These are phyloP conservation scores for Propsilocerus akamusi DNA, from an alignment of 1,140 invertebrate genomes.

Conservation along the genomic window DNA sequence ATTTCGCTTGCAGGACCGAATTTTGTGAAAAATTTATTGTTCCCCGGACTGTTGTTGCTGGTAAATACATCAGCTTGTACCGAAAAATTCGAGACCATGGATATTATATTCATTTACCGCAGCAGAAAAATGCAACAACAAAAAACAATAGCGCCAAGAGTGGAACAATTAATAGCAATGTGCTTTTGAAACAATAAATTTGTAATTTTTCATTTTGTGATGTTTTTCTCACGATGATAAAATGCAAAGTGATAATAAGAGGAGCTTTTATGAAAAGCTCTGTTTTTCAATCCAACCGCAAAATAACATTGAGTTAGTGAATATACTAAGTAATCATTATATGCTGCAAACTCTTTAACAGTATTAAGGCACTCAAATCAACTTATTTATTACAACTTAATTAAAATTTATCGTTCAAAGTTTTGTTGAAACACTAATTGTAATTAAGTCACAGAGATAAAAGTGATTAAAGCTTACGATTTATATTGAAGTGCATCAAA, in stretches of 20 bases:
- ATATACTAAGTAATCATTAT: too few relatives aligned
- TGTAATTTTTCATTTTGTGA: neutral
- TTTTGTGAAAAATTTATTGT: constrained; percentile 63
- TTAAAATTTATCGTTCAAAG: too few relatives aligned
- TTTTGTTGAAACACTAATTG: too few relatives aligned
- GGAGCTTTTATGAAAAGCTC: neutral
- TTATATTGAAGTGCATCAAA: too few relatives aligned
- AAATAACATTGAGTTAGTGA: too few relatives aligned
- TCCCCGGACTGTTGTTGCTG: constrained; percentile 49
- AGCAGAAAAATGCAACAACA: neutral
- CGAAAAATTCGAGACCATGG: constrained; percentile 35
- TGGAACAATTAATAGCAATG: neutral
- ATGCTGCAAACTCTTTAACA: too few relatives aligned
- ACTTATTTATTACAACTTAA: too few relatives aligned
- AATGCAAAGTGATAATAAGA: neutral
- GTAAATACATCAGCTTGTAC: constrained; percentile 64
- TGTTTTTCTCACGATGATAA: neutral
- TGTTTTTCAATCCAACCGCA: too few relatives aligned
- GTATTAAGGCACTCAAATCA: too few relatives aligned
- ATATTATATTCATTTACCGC: constrained; percentile 25
- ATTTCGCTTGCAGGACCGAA: constrained; percentile 25
- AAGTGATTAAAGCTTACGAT: too few relatives aligned
- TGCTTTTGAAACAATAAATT: too few relatives aligned
- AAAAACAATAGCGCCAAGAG: neutral
- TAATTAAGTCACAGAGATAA: too few relatives aligned